These are phyloP conservation scores for Meloidogyne hapla DNA, from an alignment of 1,140 invertebrate species.

Conservation along the genomic window DNA sequence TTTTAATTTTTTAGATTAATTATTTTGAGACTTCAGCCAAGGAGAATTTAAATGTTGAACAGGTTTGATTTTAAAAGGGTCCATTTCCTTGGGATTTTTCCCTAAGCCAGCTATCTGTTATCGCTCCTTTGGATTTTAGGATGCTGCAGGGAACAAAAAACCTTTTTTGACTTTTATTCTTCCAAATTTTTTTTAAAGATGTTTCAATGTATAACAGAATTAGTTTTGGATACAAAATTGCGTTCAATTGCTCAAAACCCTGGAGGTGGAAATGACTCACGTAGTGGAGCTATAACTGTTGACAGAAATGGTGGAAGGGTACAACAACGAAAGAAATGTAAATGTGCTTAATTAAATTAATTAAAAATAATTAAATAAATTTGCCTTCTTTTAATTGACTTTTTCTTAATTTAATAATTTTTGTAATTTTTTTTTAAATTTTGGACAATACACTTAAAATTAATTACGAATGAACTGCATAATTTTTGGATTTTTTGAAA, in stretches of 20 bases:
- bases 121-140: slow-evolving; percentile 22
- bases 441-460: too few relatives aligned
- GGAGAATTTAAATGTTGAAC: slow-evolving; percentile 97
- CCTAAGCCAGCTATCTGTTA: neutral
- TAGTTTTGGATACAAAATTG: slow-evolving; percentile 37
- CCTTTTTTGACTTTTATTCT: too few relatives aligned
- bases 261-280: neutral
- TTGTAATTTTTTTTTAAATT: neutral
- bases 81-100: too few relatives aligned
- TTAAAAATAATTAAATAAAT: slow-evolving; percentile 9
- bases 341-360: slow-evolving; percentile 28
- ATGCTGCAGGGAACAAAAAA: too few relatives aligned
- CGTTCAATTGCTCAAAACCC: slow-evolving; percentile 19
- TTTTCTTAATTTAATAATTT: neutral
- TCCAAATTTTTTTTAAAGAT: slow-evolving; percentile 34
- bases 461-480: too few relatives aligned
- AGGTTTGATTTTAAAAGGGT: slow-evolving; percentile 68
- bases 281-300: slow-evolving; percentile 31
- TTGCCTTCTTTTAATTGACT: slow-evolving; percentile 1
- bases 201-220: slow-evolving; percentile 48
- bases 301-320: slow-evolving; percentile 1
- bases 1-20: slow-evolving; percentile 72
- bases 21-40: slow-evolving; percentile 98
- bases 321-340: slow-evolving; percentile 34
- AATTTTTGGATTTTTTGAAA: too few relatives aligned